Conservation (phyloP, 2,888 invertebrate genomes). For the Lissonota sp. region DNA sequence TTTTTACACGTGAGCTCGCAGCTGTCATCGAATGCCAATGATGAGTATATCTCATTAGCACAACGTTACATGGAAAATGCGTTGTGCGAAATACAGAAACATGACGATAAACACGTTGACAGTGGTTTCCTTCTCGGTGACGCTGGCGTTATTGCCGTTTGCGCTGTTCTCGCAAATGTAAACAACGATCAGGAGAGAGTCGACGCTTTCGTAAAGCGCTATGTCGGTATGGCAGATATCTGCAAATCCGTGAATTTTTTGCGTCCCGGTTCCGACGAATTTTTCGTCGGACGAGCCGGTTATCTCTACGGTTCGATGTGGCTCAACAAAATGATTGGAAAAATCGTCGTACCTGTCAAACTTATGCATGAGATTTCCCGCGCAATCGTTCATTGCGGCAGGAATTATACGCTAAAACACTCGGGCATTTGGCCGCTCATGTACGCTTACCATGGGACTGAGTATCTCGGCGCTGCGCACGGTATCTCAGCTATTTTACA, state of each 20-base stretch:
- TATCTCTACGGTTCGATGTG: slow-evolving; percentile 92
- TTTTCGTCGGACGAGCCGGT: slow-evolving; percentile 94
- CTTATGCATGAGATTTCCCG: slow-evolving; percentile 88
- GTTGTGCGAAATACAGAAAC: slow-evolving; percentile 56
- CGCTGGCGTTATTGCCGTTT: slow-evolving; percentile 91
- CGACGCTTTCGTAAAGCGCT: slow-evolving; percentile 81
- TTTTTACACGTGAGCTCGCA: slow-evolving; percentile 63
- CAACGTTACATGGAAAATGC: slow-evolving; percentile 65
- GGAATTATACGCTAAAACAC: slow-evolving; percentile 87
- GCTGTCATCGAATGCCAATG: slow-evolving; percentile 35
- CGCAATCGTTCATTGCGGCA: slow-evolving; percentile 89
- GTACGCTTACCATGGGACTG: slow-evolving; percentile 91
- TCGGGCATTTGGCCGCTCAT: slow-evolving; percentile 89
- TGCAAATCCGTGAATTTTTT: slow-evolving; percentile 86
- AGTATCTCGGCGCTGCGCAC: slow-evolving; percentile 91
- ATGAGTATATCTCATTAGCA: slow-evolving; percentile 63
- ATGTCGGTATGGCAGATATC: slow-evolving; percentile 81
- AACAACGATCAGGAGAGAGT: slow-evolving; percentile 83
- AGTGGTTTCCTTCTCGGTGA: slow-evolving; percentile 67
- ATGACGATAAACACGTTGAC: slow-evolving; percentile 40
- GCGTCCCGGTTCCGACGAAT: slow-evolving; percentile 91
- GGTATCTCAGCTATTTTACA: slow-evolving; percentile 89
- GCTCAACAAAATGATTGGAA: slow-evolving; percentile 87
- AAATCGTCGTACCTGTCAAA: slow-evolving; percentile 83
- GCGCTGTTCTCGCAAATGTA: slow-evolving; percentile 87